phyloP scores from a whole-genome alignment of 2,888 invertebrate species.

The Drosophila colorata region DNA sequence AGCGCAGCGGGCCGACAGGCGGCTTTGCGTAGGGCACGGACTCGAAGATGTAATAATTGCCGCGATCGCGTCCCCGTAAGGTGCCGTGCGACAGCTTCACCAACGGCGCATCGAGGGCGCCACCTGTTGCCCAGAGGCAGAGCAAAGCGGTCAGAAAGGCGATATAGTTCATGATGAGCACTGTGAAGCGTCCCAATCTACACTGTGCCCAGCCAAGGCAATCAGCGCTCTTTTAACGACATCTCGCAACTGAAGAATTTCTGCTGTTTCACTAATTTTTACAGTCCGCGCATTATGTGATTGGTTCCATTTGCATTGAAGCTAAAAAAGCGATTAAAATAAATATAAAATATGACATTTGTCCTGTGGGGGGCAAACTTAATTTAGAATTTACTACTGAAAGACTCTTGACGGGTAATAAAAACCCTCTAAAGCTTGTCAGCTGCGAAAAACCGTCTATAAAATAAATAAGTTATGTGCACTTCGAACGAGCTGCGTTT shows the following conservation, averaged over 20 bases:
- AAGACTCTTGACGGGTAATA: neutral
- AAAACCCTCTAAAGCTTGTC: neutral
- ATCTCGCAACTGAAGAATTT: neutral
- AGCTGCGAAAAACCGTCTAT: neutral
- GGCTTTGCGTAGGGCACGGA: constrained; percentile 90
- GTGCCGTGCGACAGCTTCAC: constrained; percentile 71
- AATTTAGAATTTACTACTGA: neutral
- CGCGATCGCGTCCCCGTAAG: constrained; percentile 71
- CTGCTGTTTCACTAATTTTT: neutral
- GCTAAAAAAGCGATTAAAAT: neutral
- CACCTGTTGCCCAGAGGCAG: neutral
- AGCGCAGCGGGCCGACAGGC: constrained; percentile 88
- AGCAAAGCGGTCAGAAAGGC: neutral
- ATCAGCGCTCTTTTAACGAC: neutral
- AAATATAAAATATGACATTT: constrained; percentile 2
- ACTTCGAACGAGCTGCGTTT: neutral
- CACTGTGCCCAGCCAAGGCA: neutral
- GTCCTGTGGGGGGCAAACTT: neutral
- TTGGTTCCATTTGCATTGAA: constrained; percentile 1
- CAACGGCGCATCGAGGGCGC: constrained; percentile 21
- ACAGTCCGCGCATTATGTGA: no score
- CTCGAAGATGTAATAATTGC: constrained; percentile 87
- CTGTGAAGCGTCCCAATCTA: neutral
- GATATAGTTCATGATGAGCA: neutral
- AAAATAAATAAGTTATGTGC: neutral